phyloP scores from a whole-genome alignment of 2,113 vertebrate genomes.

The Dermatemys mawii region DNA sequence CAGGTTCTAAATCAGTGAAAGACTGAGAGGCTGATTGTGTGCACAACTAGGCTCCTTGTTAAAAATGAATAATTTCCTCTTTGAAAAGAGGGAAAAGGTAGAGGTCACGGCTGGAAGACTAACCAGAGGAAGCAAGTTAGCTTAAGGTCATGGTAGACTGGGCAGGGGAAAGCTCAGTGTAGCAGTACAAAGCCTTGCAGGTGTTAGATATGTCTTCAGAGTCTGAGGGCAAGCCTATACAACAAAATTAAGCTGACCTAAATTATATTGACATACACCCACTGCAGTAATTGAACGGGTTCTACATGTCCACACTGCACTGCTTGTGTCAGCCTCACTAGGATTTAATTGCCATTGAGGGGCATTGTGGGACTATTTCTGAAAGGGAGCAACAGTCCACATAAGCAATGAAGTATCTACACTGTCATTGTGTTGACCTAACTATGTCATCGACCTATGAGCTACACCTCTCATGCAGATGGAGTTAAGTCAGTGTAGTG shows the following conservation, averaged over 20 bases:
- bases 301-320: no score
- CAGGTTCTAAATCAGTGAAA: constrained; percentile 23
- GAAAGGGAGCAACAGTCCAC: no score
- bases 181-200: neutral
- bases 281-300: no score
- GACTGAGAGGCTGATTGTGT: neutral
- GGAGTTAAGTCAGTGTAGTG: neutral
- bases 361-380: no score
- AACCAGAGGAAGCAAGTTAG: neutral
- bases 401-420: no score
- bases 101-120: neutral
- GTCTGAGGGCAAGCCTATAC: no score
- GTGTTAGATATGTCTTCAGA: neutral
- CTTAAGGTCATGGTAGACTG: neutral
- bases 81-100: neutral
- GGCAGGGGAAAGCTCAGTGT: neutral
- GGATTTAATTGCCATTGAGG: no score
- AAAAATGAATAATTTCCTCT: neutral
- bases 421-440: no score
- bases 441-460: no score
- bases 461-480: neutral
- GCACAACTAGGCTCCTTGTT: neutral
- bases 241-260: no score
- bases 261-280: no score
- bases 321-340: no score